Evolutionary conservation across 2,113 vertebrate species (phyloP).

Genomic region (Tursiops truncatus): DNA sequence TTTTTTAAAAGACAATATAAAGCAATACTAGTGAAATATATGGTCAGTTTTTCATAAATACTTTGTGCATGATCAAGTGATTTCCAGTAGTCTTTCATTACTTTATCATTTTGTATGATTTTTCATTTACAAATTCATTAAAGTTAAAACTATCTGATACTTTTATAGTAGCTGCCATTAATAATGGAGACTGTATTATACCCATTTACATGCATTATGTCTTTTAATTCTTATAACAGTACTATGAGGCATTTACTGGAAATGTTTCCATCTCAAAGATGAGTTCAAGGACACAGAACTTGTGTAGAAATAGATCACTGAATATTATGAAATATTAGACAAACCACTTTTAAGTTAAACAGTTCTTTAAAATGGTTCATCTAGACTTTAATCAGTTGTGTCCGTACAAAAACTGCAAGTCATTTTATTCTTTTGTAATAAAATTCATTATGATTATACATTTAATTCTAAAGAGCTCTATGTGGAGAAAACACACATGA

Average conservation of each 20-base stretch:
- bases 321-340: background rate
- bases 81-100: background rate
- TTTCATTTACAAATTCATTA: background rate
- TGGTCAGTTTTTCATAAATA: background rate
- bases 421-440: background rate
- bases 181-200: background rate
- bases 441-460: background rate
- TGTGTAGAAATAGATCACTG: background rate
- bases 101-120: background rate
- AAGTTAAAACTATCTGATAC: background rate
- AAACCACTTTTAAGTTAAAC: background rate
- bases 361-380: background rate
- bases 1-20: background rate
- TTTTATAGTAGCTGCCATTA: background rate
- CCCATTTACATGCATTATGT: fast-evolving
- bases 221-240: background rate
- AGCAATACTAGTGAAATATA: background rate
- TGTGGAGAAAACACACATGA: background rate
- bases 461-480: background rate
- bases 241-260: background rate
- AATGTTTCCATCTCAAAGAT: background rate
- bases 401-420: background rate
- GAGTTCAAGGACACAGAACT: background rate
- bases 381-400: background rate
- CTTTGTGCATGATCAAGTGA: background rate